Evolutionary conservation across 2,113 vertebrate genomes (phyloP), one percentile per base, ranked within the genome.

Genomic region (Ptychochromis oligacanthus): DNA sequence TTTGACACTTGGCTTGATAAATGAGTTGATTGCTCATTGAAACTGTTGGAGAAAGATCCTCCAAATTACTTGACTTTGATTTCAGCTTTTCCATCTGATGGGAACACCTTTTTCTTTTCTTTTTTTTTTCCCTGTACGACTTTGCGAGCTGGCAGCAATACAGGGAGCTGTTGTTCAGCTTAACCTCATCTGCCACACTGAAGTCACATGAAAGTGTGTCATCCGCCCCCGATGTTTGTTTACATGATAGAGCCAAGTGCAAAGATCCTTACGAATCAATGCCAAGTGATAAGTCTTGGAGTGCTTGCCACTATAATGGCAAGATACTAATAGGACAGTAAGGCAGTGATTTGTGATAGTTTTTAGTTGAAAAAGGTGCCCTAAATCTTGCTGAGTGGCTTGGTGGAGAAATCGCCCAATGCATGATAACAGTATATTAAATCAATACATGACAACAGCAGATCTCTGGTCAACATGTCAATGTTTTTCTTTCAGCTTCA

Each of bases 401-500:
- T 70, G 15, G 0, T 11, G 49, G 28, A 70, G 15, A 52, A 52
- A 52, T 52, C 40, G 20, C 40, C 14, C 26, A 67, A 7, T 57
- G 13, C 4, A 54, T 65, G 9, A 56, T 55, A 1, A 12, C 1
- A 11, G 15, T 26, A 4, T 14, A 34, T 79, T 64, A 9, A 65
- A 64, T 34, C 67, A 6, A 1, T 6, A 36, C 36, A 36, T 36
- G 36, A 36, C 36, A 36, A 22, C 49, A 49, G 58, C n/a, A 24
- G 28, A 20, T 55, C 4, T 52, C 20, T 64, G n/a, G 76, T 17
- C 6, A 1, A 6, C 26, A 17, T 59, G 57, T 79, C 5, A 1
- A 7, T 15, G 0, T 5, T 3, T 82, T 1, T 81, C 2, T 83
- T 84, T 65, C 85, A 97, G 96, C 95, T 92, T 89, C 96, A 82